Evolutionary conservation across 2,888 invertebrate species (phyloP).

Genomic region (Colostygia pectinataria): DNA sequence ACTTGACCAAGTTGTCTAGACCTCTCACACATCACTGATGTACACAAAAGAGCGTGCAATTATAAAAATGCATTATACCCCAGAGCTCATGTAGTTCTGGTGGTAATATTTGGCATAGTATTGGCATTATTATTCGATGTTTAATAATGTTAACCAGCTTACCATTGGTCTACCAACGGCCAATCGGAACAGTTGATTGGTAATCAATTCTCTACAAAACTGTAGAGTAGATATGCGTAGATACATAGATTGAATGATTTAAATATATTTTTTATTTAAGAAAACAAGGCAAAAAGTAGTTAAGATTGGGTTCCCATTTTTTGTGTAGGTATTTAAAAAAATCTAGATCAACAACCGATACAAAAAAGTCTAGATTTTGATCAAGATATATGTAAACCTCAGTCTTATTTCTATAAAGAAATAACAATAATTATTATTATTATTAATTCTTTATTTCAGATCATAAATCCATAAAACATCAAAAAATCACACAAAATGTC

Average conservation of each 20-base stretch:
- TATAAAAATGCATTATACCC: slow-evolving; percentile 35
- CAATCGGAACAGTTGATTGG: slow-evolving; percentile 63
- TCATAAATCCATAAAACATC: too few species aligned
- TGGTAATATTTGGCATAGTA: slow-evolving; percentile 46
- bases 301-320: too few species aligned
- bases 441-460: too few species aligned
- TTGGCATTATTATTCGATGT: slow-evolving; percentile 53
- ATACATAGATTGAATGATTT: neutral
- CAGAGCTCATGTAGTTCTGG: slow-evolving; percentile 43
- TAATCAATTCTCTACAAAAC: slow-evolving; percentile 55
- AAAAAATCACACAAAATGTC: too few species aligned
- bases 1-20: slow-evolving; percentile 37
- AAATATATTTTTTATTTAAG: too few species aligned
- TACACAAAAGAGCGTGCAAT: slow-evolving; percentile 26
- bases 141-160: slow-evolving; percentile 50
- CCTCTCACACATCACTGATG: slow-evolving; percentile 25
- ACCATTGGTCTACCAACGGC: slow-evolving; percentile 60
- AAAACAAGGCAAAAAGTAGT: too few species aligned
- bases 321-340: too few species aligned
- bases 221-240: slow-evolving; percentile 46
- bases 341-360: too few species aligned
- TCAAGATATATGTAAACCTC: too few species aligned
- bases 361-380: too few species aligned
- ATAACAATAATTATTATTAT: neutral
- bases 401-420: slow-evolving; percentile 8